Evolutionary conservation across 1,140 invertebrate species (phyloP), one percentile per base, ranked within the genome.

Genomic region (Globodera rostochiensis): DNA sequence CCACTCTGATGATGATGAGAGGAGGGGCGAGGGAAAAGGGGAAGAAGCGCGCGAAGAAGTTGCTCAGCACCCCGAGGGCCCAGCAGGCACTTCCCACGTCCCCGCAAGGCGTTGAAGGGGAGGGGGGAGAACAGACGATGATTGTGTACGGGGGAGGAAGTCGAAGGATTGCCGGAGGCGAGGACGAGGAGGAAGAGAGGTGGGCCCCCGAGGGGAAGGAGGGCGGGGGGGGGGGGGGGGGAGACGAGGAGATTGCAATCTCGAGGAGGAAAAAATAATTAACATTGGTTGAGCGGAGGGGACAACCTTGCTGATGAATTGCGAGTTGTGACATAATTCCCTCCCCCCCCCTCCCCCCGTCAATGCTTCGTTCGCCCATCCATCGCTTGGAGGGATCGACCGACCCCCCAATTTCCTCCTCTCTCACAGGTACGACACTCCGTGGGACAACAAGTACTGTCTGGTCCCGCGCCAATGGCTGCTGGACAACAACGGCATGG

Each of bases 371-470:
- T 21, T 71, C 69, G 46, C 36, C 36, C 69, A 71, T 71, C 69
- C 25, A 36, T 71, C 69, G 36, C 25, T 45, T 64, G 13, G 57
- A 64, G 57, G 57, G 57, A 64, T 9, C 46, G 36, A 45, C 36
- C 6, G 25, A 7, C 25, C 83, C 19, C 64, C 36, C 57, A 64
- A 19, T 19, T 13, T 64, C 19, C 15, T 64, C 50, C 60, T 11
- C 36, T 82, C 46, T 1, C 49, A 21, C 64, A 84, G 69, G 9
- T 83, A 83, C 47, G 82, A 83, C 46, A 82, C 73, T 45, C 82
- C 82, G 7, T 83, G 82, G 82, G 82, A 83, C 21, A 83, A 70
- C n/a, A 83, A 83, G 67, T 83, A 73, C 70, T 74, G 82, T 21
- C 45, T 74, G 36, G 67, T 82, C 4, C 81, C 81, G 4, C 73